Evolutionary conservation across 2,113 vertebrate species (phyloP), one percentile per base, ranked within the genome.

Genomic region (Montifringilla adamsi): DNA sequence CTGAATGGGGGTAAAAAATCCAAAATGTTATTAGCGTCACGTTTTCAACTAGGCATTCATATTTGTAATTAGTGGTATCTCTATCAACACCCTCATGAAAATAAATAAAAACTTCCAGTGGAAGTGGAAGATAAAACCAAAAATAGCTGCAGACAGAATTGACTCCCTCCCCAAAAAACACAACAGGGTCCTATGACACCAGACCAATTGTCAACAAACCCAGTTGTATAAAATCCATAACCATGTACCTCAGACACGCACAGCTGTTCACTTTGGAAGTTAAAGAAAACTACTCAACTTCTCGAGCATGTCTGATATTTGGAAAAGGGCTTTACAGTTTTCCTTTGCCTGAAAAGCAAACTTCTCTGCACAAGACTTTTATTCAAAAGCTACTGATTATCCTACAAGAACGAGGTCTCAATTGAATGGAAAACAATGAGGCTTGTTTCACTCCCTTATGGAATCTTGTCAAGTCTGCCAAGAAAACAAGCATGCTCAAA

Each of bases 91-190:
- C 9, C 30, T 20, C 43, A 86, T 66, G 21, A 75, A 92, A 94
- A 55, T 3, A 70, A 81, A 13, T 4, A 5, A 70, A 39, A 33
- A 52, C 39, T 78, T 91, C 14, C 44, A 59, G 8, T 28, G 30
- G 11, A 91, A 59, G 8, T 28, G 30, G 11, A 91, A 74, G 27
- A 78, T 19, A 84, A 67, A 87, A 55, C 3, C 14, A 63, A 52
- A 91, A 84, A 72, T 13, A 6, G 11, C 17, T 18, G 6, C 16
- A 18, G 28, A 67, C 13, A 64, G 6, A 89, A 81, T 27, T 67
- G 2, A 0, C 9, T 59, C 4, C 6, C 7, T 67, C 31, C 21
- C 6, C 8, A 1, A 23, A 87, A 74, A 52, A 0, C 13, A 59
- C 23, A 83, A 49, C 1, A 43, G 8, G 2, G 7, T 56, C 30